These are phyloP conservation scores for Gallinago media DNA, from an alignment of 2,113 vertebrate genomes.

Conservation along the genomic window DNA sequence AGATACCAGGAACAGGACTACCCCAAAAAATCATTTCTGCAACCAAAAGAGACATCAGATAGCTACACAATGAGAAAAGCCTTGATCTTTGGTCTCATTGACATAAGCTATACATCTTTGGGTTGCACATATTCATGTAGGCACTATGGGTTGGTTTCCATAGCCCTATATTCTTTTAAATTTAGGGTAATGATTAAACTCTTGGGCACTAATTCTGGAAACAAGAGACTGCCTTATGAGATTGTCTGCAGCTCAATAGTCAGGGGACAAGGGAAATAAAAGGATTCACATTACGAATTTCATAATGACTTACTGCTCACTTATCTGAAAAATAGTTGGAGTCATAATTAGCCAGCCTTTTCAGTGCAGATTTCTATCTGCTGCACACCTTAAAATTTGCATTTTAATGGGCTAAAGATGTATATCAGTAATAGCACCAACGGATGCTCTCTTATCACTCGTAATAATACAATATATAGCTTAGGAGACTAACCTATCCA, in stretches of 20 bases:
- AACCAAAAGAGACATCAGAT: background rate
- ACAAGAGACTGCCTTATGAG: constrained; percentile 38
- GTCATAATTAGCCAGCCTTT: constrained; percentile 68
- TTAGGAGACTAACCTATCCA: background rate
- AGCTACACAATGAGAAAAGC: background rate
- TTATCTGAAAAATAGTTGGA: constrained; percentile 70
- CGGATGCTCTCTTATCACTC: constrained; percentile 36
- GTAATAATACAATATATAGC: constrained; percentile 41
- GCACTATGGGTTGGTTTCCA: background rate
- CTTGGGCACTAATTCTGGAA: constrained; percentile 42
- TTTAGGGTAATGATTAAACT: constrained; percentile 52
- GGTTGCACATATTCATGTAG: background rate
- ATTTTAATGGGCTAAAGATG: constrained; percentile 75
- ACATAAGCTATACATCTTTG: background rate
- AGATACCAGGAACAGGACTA: background rate
- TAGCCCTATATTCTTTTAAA: constrained; percentile 35
- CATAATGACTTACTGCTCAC: constrained; percentile 69
- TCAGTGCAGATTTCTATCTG: constrained; percentile 58
- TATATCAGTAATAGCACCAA: constrained; percentile 65
- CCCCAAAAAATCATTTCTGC: background rate
- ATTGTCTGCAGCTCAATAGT: constrained; percentile 57
- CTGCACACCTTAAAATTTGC: constrained; percentile 70
- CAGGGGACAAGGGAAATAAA: constrained; percentile 60
- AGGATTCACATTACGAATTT: constrained; percentile 60
- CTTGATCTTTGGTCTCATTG: background rate